Conservation (phyloP, 1,140 invertebrate genomes). For the Camponotus floridanus region DNA sequence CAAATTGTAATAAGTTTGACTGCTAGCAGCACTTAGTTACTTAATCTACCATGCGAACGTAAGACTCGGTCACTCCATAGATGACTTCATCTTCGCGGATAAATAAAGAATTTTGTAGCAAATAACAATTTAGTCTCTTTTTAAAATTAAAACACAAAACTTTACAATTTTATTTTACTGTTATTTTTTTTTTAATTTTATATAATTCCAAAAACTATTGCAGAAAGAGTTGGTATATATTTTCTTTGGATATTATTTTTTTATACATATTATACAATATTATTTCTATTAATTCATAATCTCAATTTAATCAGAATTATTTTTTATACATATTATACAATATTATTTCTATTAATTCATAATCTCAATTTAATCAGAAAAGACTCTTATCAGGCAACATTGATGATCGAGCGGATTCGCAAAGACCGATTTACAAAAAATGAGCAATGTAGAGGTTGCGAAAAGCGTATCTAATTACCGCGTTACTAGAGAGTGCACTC, state of each 20-base stretch:
- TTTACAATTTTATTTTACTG: neutral
- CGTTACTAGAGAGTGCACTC: neutral
- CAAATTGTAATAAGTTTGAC: conserved; percentile 48
- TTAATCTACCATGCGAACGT: conserved; percentile 1
- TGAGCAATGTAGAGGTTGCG: neutral
- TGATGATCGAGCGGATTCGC: neutral
- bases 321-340: neutral
- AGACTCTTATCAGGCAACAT: neutral
- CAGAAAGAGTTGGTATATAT: neutral
- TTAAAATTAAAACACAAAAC: neutral
- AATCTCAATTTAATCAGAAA: neutral
- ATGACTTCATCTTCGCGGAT: neutral
- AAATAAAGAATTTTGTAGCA: neutral
- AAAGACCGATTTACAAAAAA: neutral
- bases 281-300: neutral
- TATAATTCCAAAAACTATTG: neutral
- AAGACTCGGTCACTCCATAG: neutral
- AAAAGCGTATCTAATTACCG: neutral
- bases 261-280: neutral
- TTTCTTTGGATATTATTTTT: neutral
- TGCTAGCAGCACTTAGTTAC: conserved; percentile 33
- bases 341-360: neutral
- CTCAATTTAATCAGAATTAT: neutral
- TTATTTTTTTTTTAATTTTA: neutral
- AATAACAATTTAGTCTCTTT: neutral